These are phyloP conservation scores for Helicorthomorpha holstii DNA, from an alignment of 1,140 invertebrate species.

Conservation along the genomic window DNA sequence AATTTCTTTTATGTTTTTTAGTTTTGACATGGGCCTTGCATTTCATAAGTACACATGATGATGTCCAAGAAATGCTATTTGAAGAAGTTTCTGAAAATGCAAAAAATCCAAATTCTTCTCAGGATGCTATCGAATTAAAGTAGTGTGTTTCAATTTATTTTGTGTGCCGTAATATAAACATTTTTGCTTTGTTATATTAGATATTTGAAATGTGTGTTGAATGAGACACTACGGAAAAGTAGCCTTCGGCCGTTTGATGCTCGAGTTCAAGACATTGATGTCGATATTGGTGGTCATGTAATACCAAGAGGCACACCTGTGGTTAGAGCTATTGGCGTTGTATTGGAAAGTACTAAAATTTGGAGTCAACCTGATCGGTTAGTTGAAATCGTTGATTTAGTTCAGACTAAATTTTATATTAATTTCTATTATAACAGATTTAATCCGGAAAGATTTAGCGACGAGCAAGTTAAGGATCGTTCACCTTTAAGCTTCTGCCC, in stretches of 20 bases:
- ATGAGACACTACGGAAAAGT: conserved; percentile 22
- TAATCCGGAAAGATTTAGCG: conserved; percentile 24
- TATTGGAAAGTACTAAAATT: conserved; percentile 17
- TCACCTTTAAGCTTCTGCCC: conserved; percentile 17
- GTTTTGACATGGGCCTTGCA: conserved; percentile 23
- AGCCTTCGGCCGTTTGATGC: conserved; percentile 22
- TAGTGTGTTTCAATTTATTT: no score
- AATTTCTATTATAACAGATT: conserved; percentile 13
- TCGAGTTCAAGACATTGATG: conserved; percentile 20
- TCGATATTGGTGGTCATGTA: conserved; percentile 20
- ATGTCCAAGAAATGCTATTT: conserved; percentile 20
- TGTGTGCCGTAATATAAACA: no score
- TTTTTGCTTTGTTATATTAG: conserved; percentile 13
- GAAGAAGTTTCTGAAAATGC: conserved; percentile 13
- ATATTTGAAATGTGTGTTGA: conserved; percentile 21
- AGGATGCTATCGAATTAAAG: conserved; percentile 1
- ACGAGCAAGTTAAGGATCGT: no score
- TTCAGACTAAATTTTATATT: not conserved
- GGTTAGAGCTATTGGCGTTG: conserved; percentile 22
- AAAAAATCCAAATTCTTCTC: not conserved
- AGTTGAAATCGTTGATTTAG: no score
- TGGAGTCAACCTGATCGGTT: conserved; percentile 15
- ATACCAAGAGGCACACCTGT: conserved; percentile 22
- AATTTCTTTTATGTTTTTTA: conserved; percentile 6
- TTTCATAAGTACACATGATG: conserved; percentile 20